phyloP scores from a whole-genome alignment of 1,140 invertebrate species.

The Formica exsecta region DNA sequence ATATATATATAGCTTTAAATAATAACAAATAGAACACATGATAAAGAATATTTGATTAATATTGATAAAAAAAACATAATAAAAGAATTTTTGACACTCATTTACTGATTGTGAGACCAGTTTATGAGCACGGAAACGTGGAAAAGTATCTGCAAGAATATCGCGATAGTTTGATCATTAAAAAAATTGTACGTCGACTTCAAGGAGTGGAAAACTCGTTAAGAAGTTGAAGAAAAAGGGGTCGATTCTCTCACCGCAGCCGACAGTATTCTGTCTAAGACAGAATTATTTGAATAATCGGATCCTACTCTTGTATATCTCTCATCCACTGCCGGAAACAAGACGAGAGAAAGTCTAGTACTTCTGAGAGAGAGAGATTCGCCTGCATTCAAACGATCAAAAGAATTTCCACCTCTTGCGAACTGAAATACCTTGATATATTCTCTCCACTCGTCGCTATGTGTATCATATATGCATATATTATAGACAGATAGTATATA shows the following conservation, averaged over 20 bases:
- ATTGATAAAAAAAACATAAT: not conserved
- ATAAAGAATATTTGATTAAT: not conserved
- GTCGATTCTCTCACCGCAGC: not conserved
- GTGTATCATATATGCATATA: not conserved
- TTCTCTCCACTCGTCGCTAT: not conserved
- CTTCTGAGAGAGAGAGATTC: conserved; percentile 5
- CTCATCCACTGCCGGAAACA: conserved; percentile 11
- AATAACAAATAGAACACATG: no score
- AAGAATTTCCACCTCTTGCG: conserved; percentile 17
- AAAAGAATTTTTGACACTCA: conserved; percentile 4
- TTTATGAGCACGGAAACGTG: not conserved
- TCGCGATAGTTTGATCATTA: conserved; percentile 42
- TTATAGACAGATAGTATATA: not conserved
- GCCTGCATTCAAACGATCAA: not conserved
- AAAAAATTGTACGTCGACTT: conserved; percentile 26
- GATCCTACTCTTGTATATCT: conserved; percentile 46
- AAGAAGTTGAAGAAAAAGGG: conserved; percentile 40
- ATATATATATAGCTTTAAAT: no score
- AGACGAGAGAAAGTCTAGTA: conserved; percentile 16
- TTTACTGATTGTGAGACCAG: not conserved
- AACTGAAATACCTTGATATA: conserved; percentile 13
- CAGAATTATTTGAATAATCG: conserved; percentile 65
- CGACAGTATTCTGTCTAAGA: conserved; percentile 17
- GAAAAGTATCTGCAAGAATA: conserved; percentile 13
- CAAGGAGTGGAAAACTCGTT: conserved; percentile 40